A percentile compares a stretch with the other conserved stretches of the same genome.
phyloP scores from a whole-genome alignment of 1,140 invertebrate species.

The Danaus plexippus region DNA sequence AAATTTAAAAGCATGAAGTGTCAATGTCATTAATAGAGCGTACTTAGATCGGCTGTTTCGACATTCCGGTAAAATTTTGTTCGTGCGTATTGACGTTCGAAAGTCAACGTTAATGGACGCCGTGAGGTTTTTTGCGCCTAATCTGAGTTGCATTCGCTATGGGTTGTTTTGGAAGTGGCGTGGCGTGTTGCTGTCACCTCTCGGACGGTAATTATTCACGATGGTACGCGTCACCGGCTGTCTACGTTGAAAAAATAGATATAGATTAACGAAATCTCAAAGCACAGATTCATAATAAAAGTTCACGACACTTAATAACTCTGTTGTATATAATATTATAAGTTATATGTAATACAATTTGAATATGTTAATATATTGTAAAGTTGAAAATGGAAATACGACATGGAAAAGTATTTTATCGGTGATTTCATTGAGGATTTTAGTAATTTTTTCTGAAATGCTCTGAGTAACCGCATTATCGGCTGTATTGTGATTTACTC shows the following conservation, averaged over 20 bases:
- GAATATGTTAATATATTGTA: too few species aligned
- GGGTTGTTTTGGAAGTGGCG: constrained; percentile 59
- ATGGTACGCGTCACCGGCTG: constrained; percentile 41
- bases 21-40: constrained; percentile 24
- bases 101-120: constrained; percentile 62
- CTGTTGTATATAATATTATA: too few species aligned
- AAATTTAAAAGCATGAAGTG: constrained; percentile 9
- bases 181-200: constrained; percentile 59
- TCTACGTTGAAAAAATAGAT: constrained; percentile 35
- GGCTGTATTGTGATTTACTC: constrained; percentile 22
- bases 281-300: too few species aligned
- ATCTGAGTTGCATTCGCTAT: constrained; percentile 58
- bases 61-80: constrained; percentile 54
- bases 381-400: too few species aligned
- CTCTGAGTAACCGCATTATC: constrained; percentile 20
- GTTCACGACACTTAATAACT: too few species aligned
- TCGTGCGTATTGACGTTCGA: constrained; percentile 66
- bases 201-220: constrained; percentile 60
- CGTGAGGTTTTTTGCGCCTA: constrained; percentile 61
- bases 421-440: too few species aligned
- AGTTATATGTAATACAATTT: too few species aligned
- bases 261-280: constrained; percentile 4
- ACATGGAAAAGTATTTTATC: too few species aligned
- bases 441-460: constrained; percentile 17
- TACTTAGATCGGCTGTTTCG: constrained; percentile 32